These are phyloP conservation scores for Rhinogobius similis DNA, from an alignment of 2,113 vertebrate genomes.

Conservation along the genomic window DNA sequence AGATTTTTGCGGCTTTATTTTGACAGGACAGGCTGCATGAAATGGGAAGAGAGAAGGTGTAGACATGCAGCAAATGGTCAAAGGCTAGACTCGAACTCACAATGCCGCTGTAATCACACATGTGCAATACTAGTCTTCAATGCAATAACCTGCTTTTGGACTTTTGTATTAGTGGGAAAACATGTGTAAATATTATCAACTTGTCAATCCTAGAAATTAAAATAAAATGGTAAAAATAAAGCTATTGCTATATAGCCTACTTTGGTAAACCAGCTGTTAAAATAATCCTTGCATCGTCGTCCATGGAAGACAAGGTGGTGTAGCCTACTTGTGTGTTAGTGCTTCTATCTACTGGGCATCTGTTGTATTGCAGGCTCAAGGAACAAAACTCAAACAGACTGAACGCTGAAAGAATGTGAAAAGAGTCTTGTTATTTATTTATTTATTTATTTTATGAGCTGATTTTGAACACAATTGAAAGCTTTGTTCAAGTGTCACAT, in stretches of 20 bases:
- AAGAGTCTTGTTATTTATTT: not conserved
- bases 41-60: too few relatives aligned
- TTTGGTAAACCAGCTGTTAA: not conserved
- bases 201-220: not conserved
- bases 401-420: not conserved
- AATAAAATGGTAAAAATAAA: not conserved
- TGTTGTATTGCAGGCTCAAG: conserved; percentile 8
- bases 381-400: not conserved
- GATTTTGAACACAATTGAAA: not conserved
- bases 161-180: too few relatives aligned
- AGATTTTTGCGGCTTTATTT: too few relatives aligned
- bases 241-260: not conserved
- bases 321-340: conserved; percentile 18
- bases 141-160: too few relatives aligned
- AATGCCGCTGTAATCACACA: too few relatives aligned
- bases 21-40: too few relatives aligned
- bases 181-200: too few relatives aligned
- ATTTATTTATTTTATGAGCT: not conserved
- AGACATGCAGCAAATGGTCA: too few relatives aligned
- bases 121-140: too few relatives aligned
- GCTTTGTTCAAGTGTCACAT: not conserved
- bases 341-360: conserved; percentile 59
- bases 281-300: not conserved
- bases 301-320: not conserved
- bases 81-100: too few relatives aligned